Evolutionary conservation across 2,888 invertebrate genomes (phyloP).

Genomic region (Onchidella celtica): DNA sequence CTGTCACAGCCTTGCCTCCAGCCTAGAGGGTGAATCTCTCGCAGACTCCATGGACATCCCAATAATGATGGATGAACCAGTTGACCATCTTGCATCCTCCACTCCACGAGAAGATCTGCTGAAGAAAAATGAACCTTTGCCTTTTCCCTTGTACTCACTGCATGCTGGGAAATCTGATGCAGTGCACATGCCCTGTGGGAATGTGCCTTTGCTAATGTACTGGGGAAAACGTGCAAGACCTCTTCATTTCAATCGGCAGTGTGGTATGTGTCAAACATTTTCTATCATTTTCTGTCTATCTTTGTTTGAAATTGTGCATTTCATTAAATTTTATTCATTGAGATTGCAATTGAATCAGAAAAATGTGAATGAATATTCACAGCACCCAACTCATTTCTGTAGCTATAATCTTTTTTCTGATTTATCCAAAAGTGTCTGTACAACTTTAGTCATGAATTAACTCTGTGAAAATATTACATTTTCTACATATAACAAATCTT

Average conservation of each 20-base stretch:
- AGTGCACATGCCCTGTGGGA: slow-evolving; percentile 72
- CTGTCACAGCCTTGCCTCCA: slow-evolving; percentile 29
- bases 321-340: background rate
- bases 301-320: no score
- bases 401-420: background rate
- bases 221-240: slow-evolving; percentile 72
- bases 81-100: background rate
- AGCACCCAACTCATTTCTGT: no score
- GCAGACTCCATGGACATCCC: slow-evolving; percentile 67
- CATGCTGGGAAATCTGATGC: slow-evolving; percentile 65
- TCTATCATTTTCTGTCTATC: no score
- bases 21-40: slow-evolving; percentile 57
- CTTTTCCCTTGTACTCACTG: slow-evolving; percentile 74
- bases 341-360: background rate
- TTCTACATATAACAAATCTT: no score
- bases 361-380: background rate
- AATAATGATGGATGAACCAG: slow-evolving; percentile 51
- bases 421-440: background rate
- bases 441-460: no score
- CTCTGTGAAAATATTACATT: no score
- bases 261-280: no score
- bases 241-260: slow-evolving; percentile 65
- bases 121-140: slow-evolving; percentile 65
- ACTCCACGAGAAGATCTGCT: slow-evolving; percentile 54
- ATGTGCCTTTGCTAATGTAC: slow-evolving; percentile 73